Evolutionary conservation across 2,888 invertebrate genomes (phyloP).

Genomic region (Amphimallon solstitiale): DNA sequence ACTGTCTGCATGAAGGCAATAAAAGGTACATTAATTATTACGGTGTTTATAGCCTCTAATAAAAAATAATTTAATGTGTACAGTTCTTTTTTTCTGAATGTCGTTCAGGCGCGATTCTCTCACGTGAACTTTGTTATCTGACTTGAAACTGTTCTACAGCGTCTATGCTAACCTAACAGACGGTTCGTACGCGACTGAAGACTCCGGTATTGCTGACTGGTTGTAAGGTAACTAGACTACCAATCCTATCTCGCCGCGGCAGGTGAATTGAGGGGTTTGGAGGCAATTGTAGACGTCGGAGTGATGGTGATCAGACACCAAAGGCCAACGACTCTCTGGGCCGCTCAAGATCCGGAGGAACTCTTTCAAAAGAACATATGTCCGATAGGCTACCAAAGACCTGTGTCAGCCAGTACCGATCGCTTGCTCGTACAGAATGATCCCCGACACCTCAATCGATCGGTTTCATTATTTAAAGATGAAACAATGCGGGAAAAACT

Average conservation of each 20-base stretch:
- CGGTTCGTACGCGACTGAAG: conserved; percentile 22
- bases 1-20: conserved; percentile 1
- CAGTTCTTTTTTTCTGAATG: too few relatives aligned
- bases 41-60: background rate
- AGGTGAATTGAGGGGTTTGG: conserved; percentile 55
- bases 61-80: conserved; percentile 16
- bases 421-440: conserved; percentile 4
- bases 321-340: conserved; percentile 58
- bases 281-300: conserved; percentile 46
- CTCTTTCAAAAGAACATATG: conserved; percentile 51
- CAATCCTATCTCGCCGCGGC: conserved; percentile 58
- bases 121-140: conserved; percentile 19
- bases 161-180: conserved; percentile 1
- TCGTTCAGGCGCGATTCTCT: background rate
- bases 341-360: conserved; percentile 52
- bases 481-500: too few relatives aligned
- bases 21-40: too few relatives aligned
- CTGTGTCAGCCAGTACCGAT: conserved; percentile 34
- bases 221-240: conserved; percentile 51
- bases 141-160: background rate
- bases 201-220: conserved; percentile 6
- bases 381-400: conserved; percentile 41
- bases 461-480: too few relatives aligned
- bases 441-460: too few relatives aligned
- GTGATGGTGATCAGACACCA: conserved; percentile 55